Percentiles rank a stretch among this genome's conserved stretches.
Evolutionary conservation across 2,113 vertebrate species (phyloP).

Genomic region (Eulemur macaco): DNA sequence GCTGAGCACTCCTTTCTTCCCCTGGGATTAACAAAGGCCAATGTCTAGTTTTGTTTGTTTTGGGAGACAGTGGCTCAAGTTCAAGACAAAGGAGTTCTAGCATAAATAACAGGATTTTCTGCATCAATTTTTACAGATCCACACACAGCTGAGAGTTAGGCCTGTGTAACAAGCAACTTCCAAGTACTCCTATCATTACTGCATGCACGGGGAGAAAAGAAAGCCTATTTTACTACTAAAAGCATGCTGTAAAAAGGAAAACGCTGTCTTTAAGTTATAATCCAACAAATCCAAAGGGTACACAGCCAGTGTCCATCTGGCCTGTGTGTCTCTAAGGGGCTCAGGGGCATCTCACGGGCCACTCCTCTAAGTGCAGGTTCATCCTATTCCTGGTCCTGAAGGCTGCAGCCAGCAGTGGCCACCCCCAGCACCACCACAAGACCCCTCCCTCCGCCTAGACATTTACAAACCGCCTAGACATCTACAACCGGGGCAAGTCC

Average conservation of each 20-base stretch:
- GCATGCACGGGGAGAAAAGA: neutral
- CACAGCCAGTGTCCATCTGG: rapidly evolving
- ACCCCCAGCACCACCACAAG: neutral
- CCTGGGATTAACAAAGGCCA: neutral
- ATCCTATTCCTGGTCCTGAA: neutral
- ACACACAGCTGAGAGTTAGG: neutral
- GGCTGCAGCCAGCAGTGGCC: neutral
- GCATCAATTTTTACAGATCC: neutral
- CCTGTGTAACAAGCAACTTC: neutral
- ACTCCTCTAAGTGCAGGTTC: neutral
- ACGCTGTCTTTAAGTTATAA: neutral
- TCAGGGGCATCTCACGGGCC: neutral
- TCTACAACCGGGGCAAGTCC: neutral
- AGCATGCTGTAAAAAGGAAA: neutral
- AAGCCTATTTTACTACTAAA: neutral
- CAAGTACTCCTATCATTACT: neutral
- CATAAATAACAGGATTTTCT: neutral
- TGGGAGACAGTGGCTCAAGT: too few relatives aligned
- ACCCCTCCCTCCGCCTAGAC: neutral
- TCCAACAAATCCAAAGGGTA: neutral
- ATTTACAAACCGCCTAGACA: neutral
- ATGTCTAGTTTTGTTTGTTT: neutral
- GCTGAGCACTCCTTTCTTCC: neutral
- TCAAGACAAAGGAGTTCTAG: neutral
- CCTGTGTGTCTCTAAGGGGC: neutral